Percentiles rank a stretch among this genome's conserved stretches.
Evolutionary conservation across 1,140 invertebrate species (phyloP).

Genomic region (Hycleus cichorii): DNA sequence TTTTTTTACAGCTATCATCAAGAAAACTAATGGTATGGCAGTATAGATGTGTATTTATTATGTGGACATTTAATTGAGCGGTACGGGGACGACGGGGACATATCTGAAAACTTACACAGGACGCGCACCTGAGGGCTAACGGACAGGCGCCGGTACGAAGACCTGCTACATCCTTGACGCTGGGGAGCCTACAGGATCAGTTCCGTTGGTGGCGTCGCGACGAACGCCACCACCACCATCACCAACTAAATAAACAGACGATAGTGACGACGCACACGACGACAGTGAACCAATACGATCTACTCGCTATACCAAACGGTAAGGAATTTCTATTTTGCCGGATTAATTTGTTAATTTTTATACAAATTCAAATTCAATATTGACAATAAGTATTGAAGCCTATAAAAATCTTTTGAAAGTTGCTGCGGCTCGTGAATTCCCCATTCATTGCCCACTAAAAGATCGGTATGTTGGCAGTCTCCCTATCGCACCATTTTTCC

Average conservation of each 20-base stretch:
- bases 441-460: no score
- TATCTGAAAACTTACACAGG: neutral
- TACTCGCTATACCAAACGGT: neutral
- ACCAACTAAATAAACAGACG: no score
- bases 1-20: no score
- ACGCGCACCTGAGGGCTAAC: slow-evolving; percentile 18
- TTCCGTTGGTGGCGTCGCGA: slow-evolving; percentile 18
- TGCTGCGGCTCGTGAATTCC: no score
- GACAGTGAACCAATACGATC: neutral
- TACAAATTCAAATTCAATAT: no score
- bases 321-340: neutral
- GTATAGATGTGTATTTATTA: neutral
- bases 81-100: slow-evolving; percentile 1
- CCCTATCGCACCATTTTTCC: no score
- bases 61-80: slow-evolving; percentile 14
- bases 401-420: no score
- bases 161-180: slow-evolving; percentile 10
- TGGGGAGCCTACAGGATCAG: slow-evolving; percentile 17
- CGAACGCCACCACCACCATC: slow-evolving; percentile 7
- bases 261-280: neutral
- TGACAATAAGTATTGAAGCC: no score
- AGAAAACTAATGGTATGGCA: neutral
- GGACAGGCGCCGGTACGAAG: slow-evolving; percentile 21
- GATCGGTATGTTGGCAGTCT: no score
- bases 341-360: no score